A percentile compares a stretch with the other conserved stretches of the same genome.
These are phyloP conservation scores for Poeciliopsis gracilis DNA, from an alignment of 2,797 vertebrate genomes.

Conservation along the genomic window DNA sequence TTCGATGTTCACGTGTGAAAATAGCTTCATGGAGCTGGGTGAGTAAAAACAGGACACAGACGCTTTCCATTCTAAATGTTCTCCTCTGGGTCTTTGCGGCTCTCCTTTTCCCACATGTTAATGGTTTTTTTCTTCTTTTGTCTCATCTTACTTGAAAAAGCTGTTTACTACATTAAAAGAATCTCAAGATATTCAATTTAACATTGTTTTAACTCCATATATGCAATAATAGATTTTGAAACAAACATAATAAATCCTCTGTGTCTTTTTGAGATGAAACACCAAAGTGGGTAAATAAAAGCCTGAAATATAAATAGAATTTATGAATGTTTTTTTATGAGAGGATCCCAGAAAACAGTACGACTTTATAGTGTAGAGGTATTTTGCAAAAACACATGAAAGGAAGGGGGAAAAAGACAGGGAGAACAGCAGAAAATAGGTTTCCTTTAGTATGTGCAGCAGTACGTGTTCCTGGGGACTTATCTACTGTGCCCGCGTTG, in stretches of 20 bases:
- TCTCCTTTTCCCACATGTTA: background rate
- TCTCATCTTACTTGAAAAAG: background rate
- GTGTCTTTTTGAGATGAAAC: background rate
- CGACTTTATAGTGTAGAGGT: background rate
- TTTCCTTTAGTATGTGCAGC: slow-evolving; percentile 55
- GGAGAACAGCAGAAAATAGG: slow-evolving; percentile 48
- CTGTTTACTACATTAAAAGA: background rate
- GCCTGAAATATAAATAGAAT: background rate
- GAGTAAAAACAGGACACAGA: background rate
- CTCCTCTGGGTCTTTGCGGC: background rate
- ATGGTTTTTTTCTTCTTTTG: background rate
- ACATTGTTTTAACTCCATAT: background rate
- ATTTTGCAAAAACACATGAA: background rate
- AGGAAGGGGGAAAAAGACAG: slow-evolving; percentile 27
- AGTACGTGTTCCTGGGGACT: slow-evolving; percentile 61
- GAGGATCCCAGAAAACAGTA: background rate
- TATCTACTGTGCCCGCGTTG: slow-evolving; percentile 68
- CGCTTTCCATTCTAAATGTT: background rate
- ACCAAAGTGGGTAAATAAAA: background rate
- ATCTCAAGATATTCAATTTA: background rate
- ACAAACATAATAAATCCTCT: background rate
- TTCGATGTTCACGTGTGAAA: background rate
- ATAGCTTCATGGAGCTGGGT: background rate
- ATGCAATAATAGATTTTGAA: background rate
- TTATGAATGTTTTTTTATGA: background rate